Percentiles rank a stretch among this genome's conserved stretches.
These are phyloP conservation scores for Caenorhabditis angaria DNA, from an alignment of 2,888 invertebrate genomes.

Conservation along the genomic window DNA sequence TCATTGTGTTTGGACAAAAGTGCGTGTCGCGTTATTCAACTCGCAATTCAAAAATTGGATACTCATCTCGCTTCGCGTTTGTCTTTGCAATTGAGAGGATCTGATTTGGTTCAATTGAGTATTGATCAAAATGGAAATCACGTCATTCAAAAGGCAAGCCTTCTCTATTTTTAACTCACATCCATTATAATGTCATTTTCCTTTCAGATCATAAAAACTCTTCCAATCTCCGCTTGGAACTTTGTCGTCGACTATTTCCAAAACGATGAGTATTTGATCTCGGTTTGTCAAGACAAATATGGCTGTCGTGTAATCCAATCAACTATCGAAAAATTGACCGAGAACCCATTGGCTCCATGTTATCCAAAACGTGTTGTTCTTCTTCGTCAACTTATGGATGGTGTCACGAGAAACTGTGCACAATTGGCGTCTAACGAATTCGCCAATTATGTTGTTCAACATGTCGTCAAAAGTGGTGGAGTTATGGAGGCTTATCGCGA, in stretches of 20 bases:
- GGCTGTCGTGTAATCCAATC: slow-evolving; percentile 62
- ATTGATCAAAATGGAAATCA: slow-evolving; percentile 67
- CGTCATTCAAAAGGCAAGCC: slow-evolving; percentile 60
- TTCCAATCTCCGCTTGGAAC: slow-evolving; percentile 46
- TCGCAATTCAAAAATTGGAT: slow-evolving; percentile 53
- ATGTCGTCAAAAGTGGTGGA: slow-evolving; percentile 47
- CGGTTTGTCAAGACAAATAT: slow-evolving; percentile 61
- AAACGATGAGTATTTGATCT: slow-evolving; percentile 38
- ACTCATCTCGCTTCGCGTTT: slow-evolving; percentile 27
- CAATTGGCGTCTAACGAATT: slow-evolving; percentile 57
- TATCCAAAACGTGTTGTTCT: slow-evolving; percentile 23
- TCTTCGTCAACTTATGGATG: slow-evolving; percentile 28
- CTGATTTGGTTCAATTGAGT: slow-evolving; percentile 51
- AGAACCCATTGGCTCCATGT: slow-evolving; percentile 18
- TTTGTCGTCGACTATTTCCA: slow-evolving; percentile 44
- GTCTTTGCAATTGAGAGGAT: slow-evolving; percentile 23
- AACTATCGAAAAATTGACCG: slow-evolving; percentile 60
- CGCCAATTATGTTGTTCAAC: slow-evolving; percentile 68
- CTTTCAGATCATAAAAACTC: slow-evolving; percentile 41
- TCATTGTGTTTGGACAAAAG: slow-evolving; percentile 61
- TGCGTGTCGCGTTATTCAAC: slow-evolving; percentile 68
- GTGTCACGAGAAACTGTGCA: slow-evolving; percentile 34
- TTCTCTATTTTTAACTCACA: not conserved
- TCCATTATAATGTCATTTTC: not conserved
- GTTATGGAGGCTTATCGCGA: slow-evolving; percentile 49